Evolutionary conservation across 2,797 vertebrate species (phyloP), one percentile per base, ranked within the genome.

Genomic region (Enteromius viviparus): DNA sequence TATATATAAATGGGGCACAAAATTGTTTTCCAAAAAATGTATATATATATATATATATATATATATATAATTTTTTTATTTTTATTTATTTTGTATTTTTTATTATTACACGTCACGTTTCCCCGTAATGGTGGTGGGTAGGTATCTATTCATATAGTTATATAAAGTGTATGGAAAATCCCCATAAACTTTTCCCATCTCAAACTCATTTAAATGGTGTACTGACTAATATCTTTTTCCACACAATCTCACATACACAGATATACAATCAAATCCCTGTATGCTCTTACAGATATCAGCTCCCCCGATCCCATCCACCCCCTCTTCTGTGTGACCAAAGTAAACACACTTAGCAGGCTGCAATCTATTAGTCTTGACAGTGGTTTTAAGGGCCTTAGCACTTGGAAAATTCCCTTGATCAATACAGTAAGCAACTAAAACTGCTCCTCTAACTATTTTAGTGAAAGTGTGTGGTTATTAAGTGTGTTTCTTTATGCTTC

Each of bases 191-290:
- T 19, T 65, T 37, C n/a, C 8, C 11, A 34, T 40, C 4, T 53
- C 4, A 26, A 47, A 79, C 45, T 79, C 6, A n/a, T 66, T 78
- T 49, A 37, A 65, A 32, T 65, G 23, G 65, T 32, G 34, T 60
- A 40, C 51, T 29, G 4, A 34, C 15, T 66, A 1, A 21, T 68
- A 51, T 60, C 32, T 70, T 62, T 75, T 64, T 78, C 5, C 68
- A 76, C 76, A 76, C 62, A 60, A 12, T 70, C 37, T 8, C 37
- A 71, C 72, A 53, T 62, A 60, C 55, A 58, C 64, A 60, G 32
- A 72, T 51, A 76, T 49, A 68, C 65, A 82, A 26, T 78, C 15
- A 78, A 53, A 70, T 74, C 82, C 45, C 71, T 84, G 45, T 84
- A 53, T 40, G 60, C 40, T 37, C 10, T 78, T 58, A 74, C 12